Base-by-base conservation (phyloP, 2,113 vertebrate species). In the Helogale parvula region DNA sequence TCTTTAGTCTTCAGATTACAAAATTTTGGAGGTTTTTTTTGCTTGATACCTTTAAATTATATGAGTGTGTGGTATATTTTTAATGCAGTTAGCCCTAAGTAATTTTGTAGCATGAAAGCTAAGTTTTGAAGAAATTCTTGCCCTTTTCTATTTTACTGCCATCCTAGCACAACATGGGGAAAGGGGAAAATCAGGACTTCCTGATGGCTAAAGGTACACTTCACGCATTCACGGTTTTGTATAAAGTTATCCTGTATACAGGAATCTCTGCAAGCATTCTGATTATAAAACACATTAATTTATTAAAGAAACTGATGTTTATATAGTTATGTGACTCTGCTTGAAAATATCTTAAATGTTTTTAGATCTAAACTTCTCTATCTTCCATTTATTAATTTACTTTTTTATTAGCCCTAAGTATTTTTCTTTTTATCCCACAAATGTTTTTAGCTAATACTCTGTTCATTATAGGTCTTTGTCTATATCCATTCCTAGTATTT, bases 351-450 rank as follows among this genome's bases (percentile, higher is more conserved):
- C 80, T 60, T 57, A 14, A 88, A 74, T 91, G 74, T 54, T 87
- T 83, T 45, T 90, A 88, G 14, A 76, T 74, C 16, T 65, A 41
- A 94, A 63, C 29, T 76, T 65, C 1, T 74, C n/a, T 52, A 0
- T 41, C 33, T 91, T 93, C 50, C 38, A 74, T 77, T 66, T 82
- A 74, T 88, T 77, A 27, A 50, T 72, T 88, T 96, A 21, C 71
- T 84, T 94, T 95, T 77, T 92, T 89, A 92, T 76, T 83, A 96
- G 71, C 15, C 17, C 45, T 54, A 57, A 16, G 9, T 96, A 21
- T 57, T 72, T 96, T 89, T 63, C 16, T 83, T 96, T 90, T 88
- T 41, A 79, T 79, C 21, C 23, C 3, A 3, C 68, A 79, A 57
- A 19, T 79, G 13, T 71, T 93, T 88, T 93, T 31, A 81, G 65